These are phyloP conservation scores for Stenopsyche tienmushanensis DNA, from an alignment of 1,140 invertebrate species.

Conservation along the genomic window DNA sequence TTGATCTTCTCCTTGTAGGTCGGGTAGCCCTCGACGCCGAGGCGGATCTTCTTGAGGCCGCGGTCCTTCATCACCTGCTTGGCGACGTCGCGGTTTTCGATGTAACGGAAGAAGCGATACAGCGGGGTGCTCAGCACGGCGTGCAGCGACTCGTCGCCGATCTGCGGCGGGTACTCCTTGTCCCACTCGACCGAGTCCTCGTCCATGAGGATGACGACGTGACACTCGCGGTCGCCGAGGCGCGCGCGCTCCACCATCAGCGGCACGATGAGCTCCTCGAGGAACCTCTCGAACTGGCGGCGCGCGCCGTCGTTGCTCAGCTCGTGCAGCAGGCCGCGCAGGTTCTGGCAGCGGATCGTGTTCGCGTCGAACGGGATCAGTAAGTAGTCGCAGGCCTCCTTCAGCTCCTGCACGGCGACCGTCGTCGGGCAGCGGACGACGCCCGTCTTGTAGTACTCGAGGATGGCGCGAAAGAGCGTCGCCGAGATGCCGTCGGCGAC, in stretches of 20 bases:
- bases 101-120: constrained; percentile 99
- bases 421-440: constrained; percentile 82
- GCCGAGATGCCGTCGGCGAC: constrained; percentile 98
- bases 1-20: constrained; percentile 98
- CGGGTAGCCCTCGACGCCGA: constrained; percentile 99
- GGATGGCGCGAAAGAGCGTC: constrained; percentile 90
- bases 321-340: constrained; percentile 94
- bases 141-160: constrained; percentile 95
- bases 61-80: constrained; percentile 98
- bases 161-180: constrained; percentile 94
- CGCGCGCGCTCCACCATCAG: constrained; percentile 95
- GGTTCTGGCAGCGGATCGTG: constrained; percentile 83
- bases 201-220: constrained; percentile 94
- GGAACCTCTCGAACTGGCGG: constrained; percentile 93
- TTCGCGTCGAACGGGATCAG: constrained; percentile 96
- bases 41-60: constrained; percentile 97
- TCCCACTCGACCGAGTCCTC: constrained; percentile 97
- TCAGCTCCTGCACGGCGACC: constrained; percentile 75
- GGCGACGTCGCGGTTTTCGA: constrained; percentile 96
- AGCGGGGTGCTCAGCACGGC: constrained; percentile 89
- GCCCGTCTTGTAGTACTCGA: constrained; percentile 94
- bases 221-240: constrained; percentile 84
- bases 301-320: constrained; percentile 98
- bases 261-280: constrained; percentile 94
- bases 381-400: constrained; percentile 98